A percentile compares a stretch with the other conserved stretches of the same genome.
phyloP scores from a whole-genome alignment of 2,113 vertebrate genomes.

The Perccottus glenii region DNA sequence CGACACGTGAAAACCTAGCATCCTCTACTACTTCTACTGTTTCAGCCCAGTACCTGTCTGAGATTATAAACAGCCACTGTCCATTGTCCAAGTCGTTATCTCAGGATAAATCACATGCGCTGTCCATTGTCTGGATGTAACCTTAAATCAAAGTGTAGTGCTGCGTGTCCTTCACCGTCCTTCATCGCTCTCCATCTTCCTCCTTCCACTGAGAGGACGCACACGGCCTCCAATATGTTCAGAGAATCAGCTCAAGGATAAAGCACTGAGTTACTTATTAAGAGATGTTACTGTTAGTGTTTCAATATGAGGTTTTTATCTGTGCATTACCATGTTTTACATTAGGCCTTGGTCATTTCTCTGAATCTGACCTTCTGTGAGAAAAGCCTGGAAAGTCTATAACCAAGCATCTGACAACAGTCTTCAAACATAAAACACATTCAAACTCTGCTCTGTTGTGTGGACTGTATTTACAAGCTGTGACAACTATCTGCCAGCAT shows the following conservation, averaged over 20 bases:
- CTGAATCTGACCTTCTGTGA: not conserved
- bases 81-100: conserved; percentile 8
- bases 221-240: too few species aligned
- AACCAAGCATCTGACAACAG: not conserved
- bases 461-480: not conserved
- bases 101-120: conserved; percentile 24
- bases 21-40: not conserved
- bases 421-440: not conserved
- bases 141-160: not conserved
- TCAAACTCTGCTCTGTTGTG: not conserved
- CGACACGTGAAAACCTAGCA: not conserved
- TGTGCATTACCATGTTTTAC: too few species aligned
- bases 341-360: too few species aligned
- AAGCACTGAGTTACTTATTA: too few species aligned
- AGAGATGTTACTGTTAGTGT: too few species aligned
- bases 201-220: too few species aligned
- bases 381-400: not conserved
- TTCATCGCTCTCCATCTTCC: not conserved
- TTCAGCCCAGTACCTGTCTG: not conserved
- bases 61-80: conserved; percentile 1
- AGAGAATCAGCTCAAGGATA: too few species aligned
- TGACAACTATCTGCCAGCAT: not conserved
- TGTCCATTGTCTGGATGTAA: conserved; percentile 8
- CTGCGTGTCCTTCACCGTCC: not conserved
- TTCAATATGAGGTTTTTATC: too few species aligned